A percentile compares a stretch with the other conserved stretches of the same genome.
These are phyloP conservation scores for Deilephila elpenor DNA, from an alignment of 2,888 invertebrate genomes.

Conservation along the genomic window DNA sequence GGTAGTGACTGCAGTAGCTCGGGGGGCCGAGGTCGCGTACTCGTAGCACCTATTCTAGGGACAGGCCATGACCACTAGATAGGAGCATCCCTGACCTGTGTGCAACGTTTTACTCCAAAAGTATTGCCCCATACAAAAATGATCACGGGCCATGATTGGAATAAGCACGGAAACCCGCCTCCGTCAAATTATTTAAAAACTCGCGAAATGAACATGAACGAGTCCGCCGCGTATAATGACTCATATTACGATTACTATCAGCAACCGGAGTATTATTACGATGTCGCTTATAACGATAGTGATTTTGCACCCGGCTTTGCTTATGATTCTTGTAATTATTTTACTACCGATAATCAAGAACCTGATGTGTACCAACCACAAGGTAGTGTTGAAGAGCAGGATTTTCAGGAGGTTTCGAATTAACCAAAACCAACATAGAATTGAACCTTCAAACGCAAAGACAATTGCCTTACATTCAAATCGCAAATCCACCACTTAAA, in stretches of 20 bases:
- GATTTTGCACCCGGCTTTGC: neutral
- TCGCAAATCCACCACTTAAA: conserved; percentile 40
- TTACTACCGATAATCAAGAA: neutral
- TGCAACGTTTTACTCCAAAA: neutral
- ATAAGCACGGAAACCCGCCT: neutral
- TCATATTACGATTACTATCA: neutral
- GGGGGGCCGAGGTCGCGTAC: no score
- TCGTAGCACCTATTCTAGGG: no score
- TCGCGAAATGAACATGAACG: neutral
- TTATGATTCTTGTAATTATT: neutral
- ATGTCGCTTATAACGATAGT: neutral
- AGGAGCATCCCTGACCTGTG: no score
- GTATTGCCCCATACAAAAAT: neutral
- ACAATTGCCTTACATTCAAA: conserved; percentile 42
- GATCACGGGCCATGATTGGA: neutral
- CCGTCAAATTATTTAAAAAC: neutral
- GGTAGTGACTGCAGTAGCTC: no score
- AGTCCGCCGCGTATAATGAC: neutral
- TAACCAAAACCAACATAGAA: conserved; percentile 41
- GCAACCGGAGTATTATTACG: neutral
- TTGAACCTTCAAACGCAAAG: conserved; percentile 42
- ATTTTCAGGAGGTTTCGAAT: conserved; percentile 38
- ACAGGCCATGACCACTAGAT: no score
- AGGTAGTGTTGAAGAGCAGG: conserved; percentile 21
- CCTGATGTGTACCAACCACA: neutral